These are phyloP conservation scores for Frankliniella intonsa DNA, from an alignment of 2,888 invertebrate species.

Conservation along the genomic window DNA sequence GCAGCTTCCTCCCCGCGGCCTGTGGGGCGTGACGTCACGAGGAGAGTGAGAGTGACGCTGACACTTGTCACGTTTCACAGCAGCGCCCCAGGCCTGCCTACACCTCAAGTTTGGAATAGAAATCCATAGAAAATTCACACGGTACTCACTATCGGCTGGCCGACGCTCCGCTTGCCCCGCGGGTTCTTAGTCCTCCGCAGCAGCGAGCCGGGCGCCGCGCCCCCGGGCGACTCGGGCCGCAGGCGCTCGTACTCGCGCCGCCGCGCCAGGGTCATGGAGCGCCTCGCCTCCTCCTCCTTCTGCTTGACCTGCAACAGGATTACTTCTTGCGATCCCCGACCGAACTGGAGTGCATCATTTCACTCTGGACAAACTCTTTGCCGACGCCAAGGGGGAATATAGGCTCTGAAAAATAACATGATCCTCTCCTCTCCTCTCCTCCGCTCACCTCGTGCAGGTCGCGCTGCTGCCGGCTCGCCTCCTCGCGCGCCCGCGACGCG, in stretches of 20 bases:
- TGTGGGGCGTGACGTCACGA: not conserved
- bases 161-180: not conserved
- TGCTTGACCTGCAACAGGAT: not conserved
- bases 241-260: constrained; percentile 5
- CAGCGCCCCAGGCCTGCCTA: not conserved
- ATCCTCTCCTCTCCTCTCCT: too few relatives aligned
- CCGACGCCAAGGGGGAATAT: too few relatives aligned
- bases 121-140: too few relatives aligned
- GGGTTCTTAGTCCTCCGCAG: not conserved
- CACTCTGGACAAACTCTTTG: too few relatives aligned
- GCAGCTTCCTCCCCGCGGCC: not conserved
- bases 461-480: constrained; percentile 64
- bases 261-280: not conserved
- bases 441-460: constrained; percentile 62
- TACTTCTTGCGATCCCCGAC: too few relatives aligned
- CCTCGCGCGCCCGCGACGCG: constrained; percentile 71
- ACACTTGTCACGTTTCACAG: too few relatives aligned
- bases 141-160: not conserved
- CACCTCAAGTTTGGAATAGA: too few relatives aligned
- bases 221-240: not conserved
- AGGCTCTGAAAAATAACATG: too few relatives aligned
- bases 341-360: not conserved
- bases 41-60: too few relatives aligned
- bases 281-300: constrained; percentile 18
- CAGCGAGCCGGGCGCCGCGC: not conserved